Evolutionary conservation across 2,113 vertebrate genomes (phyloP), one percentile per base, ranked within the genome.

Genomic region (Vidua chalybeata): DNA sequence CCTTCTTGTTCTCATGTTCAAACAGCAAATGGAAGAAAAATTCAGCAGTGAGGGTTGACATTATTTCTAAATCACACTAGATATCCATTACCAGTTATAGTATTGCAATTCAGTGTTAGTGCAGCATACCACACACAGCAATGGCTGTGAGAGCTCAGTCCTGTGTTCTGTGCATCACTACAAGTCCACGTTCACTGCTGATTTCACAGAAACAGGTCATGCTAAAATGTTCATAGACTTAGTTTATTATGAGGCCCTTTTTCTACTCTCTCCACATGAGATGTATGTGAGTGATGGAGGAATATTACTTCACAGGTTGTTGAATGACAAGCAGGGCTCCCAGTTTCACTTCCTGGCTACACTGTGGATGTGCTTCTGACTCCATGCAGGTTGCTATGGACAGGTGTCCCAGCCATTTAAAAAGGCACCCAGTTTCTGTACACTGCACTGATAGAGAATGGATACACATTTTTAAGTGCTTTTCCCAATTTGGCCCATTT

Each of bases 1-100:
- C 62, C 49, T 94, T 77, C 89, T 97, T 97, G 87, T 95, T 97
- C 80, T 91, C 54, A n/a, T 84, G 67, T 91, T 84, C 89, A 93
- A 92, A 10, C 8, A 81, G 23, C 39, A 86, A 97, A 87, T 77
- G 62, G 87, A 97, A 94, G 55, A 62, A 96, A 93, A 93, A 64
- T 43, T 43, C 64, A 96, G 45, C 3, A 92, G 48, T 66, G 52
- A 90, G 62, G 76, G 84, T 87, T 96, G 87, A 96, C 41, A 48
- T 55, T 81, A 79, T 93, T 96, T 94, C 86, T 90, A 90, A 90
- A 91, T 92, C 77, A 21, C 20, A 59, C 30, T 52, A 30, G 83
- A 66, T 39, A 89, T 77, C 67, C 75, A 74, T 88, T 94, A 82
- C 35, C 41, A n/a, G 33, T 58, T 10, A 58, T 23, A 21, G 55